Percentiles rank a stretch among this genome's conserved stretches.
Evolutionary conservation across 2,113 vertebrate genomes (phyloP).

Genomic region (Mormyrus lacerda): DNA sequence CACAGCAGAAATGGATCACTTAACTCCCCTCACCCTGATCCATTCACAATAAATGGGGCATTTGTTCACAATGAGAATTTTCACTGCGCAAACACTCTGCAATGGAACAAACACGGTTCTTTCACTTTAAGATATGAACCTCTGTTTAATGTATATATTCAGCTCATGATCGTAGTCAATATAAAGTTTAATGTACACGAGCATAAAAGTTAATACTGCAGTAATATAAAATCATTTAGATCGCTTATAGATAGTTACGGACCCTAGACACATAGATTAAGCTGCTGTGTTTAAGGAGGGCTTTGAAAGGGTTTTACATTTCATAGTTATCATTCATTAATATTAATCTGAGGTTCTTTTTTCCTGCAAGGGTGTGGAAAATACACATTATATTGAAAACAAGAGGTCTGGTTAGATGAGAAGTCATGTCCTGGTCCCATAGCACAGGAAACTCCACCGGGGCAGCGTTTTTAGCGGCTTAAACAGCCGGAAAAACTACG

Average conservation of each 20-base stretch:
- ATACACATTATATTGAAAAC: not conserved
- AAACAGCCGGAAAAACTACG: not conserved
- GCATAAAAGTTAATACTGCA: not conserved
- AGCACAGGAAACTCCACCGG: not conserved
- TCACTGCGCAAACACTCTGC: not conserved
- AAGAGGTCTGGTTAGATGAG: not conserved
- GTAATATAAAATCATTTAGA: constrained; percentile 4
- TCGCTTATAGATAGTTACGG: constrained; percentile 1
- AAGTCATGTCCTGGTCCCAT: not conserved
- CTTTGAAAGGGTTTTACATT: not conserved
- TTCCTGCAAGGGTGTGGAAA: not conserved
- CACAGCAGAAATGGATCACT: not conserved
- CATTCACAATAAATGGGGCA: not conserved
- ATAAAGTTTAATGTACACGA: not conserved
- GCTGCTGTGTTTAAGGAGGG: not conserved
- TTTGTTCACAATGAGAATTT: not conserved
- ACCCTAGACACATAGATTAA: not conserved
- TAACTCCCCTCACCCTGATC: not conserved
- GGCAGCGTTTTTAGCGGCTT: not conserved
- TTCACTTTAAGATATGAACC: not conserved
- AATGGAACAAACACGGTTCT: not conserved
- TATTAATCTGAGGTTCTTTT: not conserved
- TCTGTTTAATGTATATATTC: not conserved
- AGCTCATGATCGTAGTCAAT: not conserved
- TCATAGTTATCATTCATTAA: not conserved